Evolutionary conservation across 2,888 invertebrate species (phyloP).

Genomic region (Leptinotarsa peninsularis): DNA sequence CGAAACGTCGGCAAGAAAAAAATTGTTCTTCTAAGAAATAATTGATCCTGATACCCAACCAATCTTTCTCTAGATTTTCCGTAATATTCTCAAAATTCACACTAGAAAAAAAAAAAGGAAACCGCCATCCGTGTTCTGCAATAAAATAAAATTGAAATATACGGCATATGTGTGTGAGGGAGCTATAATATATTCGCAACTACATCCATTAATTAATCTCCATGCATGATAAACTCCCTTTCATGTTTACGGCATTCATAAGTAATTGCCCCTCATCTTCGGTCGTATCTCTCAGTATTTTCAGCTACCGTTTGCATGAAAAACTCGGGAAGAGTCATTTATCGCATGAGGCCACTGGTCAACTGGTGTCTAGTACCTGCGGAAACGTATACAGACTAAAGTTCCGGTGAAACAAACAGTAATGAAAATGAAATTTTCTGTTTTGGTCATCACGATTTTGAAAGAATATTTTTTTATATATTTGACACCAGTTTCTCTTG

Average conservation of each 20-base stretch:
- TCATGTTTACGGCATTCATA: conserved; percentile 6
- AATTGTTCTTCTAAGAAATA: no score
- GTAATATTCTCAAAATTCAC: background rate
- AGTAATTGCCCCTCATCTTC: conserved; percentile 5
- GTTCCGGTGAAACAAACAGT: no score
- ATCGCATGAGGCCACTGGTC: no score
- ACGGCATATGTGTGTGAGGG: background rate
- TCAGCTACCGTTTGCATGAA: background rate
- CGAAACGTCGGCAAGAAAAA: no score
- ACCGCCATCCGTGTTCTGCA: background rate
- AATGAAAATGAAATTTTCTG: no score
- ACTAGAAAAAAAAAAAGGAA: background rate
- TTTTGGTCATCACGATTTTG: no score
- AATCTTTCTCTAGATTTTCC: no score
- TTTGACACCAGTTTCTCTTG: no score
- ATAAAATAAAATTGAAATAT: background rate
- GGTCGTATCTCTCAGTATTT: background rate
- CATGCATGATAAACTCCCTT: conserved; percentile 16
- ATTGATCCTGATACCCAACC: no score
- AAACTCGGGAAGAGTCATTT: background rate
- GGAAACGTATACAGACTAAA: no score
- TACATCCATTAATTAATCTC: conserved; percentile 5
- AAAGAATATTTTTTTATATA: no score
- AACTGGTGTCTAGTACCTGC: no score
- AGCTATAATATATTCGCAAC: background rate